phyloP scores from a whole-genome alignment of 2,113 vertebrate species.

The Takifugu flavidus region DNA sequence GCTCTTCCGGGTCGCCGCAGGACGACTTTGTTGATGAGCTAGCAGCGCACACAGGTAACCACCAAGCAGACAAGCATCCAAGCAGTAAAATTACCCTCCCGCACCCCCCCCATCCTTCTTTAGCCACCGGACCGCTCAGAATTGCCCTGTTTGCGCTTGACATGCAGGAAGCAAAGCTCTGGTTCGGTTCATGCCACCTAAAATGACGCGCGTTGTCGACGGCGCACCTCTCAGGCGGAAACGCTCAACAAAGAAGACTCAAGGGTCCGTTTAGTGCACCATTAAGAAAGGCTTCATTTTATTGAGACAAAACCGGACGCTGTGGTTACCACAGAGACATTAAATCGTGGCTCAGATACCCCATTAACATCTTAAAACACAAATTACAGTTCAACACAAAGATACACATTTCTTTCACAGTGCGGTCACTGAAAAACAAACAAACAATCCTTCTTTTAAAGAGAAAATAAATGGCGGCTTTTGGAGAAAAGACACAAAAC shows the following conservation, averaged over 20 bases:
- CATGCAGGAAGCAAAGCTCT: slow-evolving; percentile 55
- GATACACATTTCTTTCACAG: slow-evolving; percentile 37
- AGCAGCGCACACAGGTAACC: slow-evolving; percentile 38
- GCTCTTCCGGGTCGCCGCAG: slow-evolving; percentile 14
- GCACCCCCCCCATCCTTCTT: slow-evolving; percentile 10
- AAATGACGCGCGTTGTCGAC: slow-evolving; percentile 23
- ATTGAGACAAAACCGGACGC: slow-evolving; percentile 54
- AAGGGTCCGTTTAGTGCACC: slow-evolving; percentile 49
- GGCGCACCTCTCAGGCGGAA: slow-evolving; percentile 17
- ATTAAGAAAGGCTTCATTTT: slow-evolving; percentile 61
- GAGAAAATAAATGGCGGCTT: slow-evolving; percentile 20
- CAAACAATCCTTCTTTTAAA: slow-evolving; percentile 36
- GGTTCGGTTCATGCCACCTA: slow-evolving; percentile 41
- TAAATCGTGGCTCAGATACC: slow-evolving; percentile 30
- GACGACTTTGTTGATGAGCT: slow-evolving; percentile 34
- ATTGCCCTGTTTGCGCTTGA: slow-evolving; percentile 36
- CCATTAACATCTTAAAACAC: slow-evolving; percentile 37
- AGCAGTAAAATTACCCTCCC: slow-evolving; percentile 36
- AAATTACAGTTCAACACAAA: slow-evolving; percentile 43
- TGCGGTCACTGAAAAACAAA: slow-evolving; percentile 16
- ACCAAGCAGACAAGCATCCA: slow-evolving; percentile 35
- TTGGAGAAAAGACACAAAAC: slow-evolving; percentile 50
- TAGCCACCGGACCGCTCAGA: slow-evolving; percentile 26
- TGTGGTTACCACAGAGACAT: slow-evolving; percentile 42
- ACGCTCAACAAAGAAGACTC: slow-evolving; percentile 63